Base-by-base conservation (phyloP, 2,888 invertebrate genomes). In the Chymomyza caudatula region DNA sequence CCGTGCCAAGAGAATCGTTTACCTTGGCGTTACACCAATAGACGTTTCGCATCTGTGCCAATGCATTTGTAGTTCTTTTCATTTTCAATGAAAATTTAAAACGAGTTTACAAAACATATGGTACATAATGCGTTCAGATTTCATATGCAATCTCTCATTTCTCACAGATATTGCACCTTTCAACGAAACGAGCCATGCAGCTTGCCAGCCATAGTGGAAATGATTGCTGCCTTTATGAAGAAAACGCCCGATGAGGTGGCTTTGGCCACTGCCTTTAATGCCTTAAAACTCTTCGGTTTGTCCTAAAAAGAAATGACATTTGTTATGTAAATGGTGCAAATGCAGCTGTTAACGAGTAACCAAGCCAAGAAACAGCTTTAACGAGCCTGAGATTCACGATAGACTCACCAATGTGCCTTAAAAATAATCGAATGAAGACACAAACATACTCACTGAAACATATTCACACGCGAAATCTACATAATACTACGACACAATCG, bases 181-280 rank as follows among this genome's bases (percentile, higher is more conserved):
- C 97, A 98, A 91, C 93, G 98, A 78, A 98, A 98, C 91, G 98
- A 98, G 91, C 98, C 98, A 0, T 98, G 98, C 91, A 96, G 97
- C 52, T 91, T 98, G 76, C 97, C 98, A 8, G 96, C 96, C 51
- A 95, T 97, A 60, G 96, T 97, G 53, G 98, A 98, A 91, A 94
- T 98, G 93, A 94, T 97, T 73, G 97, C 97, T n/a, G 97, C 96
- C 19, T 96, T 97, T 90, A 94, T 97, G 92, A 94, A 94, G 60
- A 95, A 94, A 88, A 94, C 94, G 51, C 96, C 97, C 0, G 97
- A 97, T 89, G 97, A 97, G 89, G 95, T 97, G 13, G 97, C 97
- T 0, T 91, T 97, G 54, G 95, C 96, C 22, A 97, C 97, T 6
- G 96, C 97, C 67, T 96, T 96, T 89, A 97, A 97, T 91, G 97